Evolutionary conservation across 2,797 vertebrate genomes (phyloP).

Genomic region (Tolypeutes matacus): DNA sequence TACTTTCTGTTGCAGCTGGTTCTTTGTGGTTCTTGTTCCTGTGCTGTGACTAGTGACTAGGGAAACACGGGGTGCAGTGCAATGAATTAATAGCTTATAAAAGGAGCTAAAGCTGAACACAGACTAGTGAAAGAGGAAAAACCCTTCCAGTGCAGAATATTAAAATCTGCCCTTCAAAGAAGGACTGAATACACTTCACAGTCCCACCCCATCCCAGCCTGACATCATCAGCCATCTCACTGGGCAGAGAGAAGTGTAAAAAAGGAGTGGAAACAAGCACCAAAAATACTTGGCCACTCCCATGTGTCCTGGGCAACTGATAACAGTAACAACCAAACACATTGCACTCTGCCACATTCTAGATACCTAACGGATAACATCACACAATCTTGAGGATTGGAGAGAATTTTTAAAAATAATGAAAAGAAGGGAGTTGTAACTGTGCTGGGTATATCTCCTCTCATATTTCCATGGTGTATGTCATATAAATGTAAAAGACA

Average conservation of each 20-base stretch:
- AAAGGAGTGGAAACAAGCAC: constrained; percentile 49
- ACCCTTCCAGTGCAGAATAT: constrained; percentile 49
- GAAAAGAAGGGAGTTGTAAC: background rate
- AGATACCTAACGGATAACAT: constrained; percentile 24
- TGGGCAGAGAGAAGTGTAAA: constrained; percentile 1
- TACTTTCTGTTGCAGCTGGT: background rate
- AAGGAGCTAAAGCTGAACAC: constrained; percentile 34
- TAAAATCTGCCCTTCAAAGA: constrained; percentile 56
- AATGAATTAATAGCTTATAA: constrained; percentile 29
- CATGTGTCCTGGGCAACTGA: constrained; percentile 16
- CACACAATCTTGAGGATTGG: constrained; percentile 20
- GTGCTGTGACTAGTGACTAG: constrained; percentile 22
- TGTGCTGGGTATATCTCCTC: background rate
- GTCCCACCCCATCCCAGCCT: background rate
- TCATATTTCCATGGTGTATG: background rate
- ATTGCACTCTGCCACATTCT: background rate
- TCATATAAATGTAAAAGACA: background rate
- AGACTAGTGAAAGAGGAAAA: constrained; percentile 2
- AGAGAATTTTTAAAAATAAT: background rate
- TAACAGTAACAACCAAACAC: constrained; percentile 52
- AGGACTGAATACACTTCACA: background rate
- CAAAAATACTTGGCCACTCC: constrained; percentile 15
- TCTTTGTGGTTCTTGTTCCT: constrained; percentile 36
- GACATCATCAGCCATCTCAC: background rate
- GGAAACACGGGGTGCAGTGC: background rate